Evolutionary conservation across 37 sponge, comb jelly and placozoan species (phyloP).

Genomic region (Bolinopsis microptera): DNA sequence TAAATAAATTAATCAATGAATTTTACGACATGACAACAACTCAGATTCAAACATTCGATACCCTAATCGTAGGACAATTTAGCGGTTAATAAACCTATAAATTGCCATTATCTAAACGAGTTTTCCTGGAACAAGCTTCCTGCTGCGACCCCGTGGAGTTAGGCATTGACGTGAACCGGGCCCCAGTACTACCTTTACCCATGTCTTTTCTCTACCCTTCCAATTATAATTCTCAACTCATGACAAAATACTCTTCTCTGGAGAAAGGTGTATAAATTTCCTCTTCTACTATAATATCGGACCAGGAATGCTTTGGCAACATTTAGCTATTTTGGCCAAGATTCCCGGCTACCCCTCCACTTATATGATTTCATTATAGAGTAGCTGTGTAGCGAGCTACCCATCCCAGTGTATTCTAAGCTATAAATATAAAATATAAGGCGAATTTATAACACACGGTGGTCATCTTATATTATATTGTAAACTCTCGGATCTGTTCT

Average conservation of each 20-base stretch:
- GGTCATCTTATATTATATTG: not conserved
- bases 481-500: too few relatives aligned
- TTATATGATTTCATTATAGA: not conserved
- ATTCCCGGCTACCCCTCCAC: not conserved
- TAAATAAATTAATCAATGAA: not conserved
- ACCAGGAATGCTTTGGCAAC: not conserved
- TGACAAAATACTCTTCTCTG: too few relatives aligned
- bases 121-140: not conserved
- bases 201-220: too few relatives aligned
- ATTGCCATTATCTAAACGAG: not conserved
- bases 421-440: not conserved
- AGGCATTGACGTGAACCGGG: not conserved
- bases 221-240: too few relatives aligned
- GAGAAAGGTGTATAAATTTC: not conserved
- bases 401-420: not conserved
- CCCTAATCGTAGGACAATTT: not conserved
- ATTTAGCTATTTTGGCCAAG: not conserved
- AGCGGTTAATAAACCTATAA: too few relatives aligned
- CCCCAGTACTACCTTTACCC: not conserved
- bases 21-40: not conserved
- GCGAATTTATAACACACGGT: too few relatives aligned
- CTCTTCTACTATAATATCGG: not conserved
- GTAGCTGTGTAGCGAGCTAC: not conserved
- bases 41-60: not conserved
- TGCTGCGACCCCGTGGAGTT: not conserved